Evolutionary conservation across 2,113 vertebrate genomes (phyloP).

Genomic region (Nyctereutes procyonoides): DNA sequence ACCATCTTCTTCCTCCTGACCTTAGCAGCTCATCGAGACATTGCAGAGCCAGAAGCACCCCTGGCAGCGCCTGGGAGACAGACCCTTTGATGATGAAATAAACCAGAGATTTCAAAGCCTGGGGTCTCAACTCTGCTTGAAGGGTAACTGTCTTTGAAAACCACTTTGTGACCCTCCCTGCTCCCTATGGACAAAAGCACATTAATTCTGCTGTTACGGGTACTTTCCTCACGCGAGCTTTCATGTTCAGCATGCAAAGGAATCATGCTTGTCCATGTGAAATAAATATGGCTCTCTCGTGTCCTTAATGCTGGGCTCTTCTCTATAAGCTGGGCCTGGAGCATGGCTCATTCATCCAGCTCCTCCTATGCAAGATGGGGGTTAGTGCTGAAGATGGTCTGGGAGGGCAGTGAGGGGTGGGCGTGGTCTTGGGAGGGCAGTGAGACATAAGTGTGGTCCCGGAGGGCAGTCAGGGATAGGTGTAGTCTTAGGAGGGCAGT

Average conservation of each 20-base stretch:
- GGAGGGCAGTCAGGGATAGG: neutral
- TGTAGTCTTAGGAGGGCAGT: neutral
- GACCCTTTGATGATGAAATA: neutral
- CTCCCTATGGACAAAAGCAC: constrained; percentile 89
- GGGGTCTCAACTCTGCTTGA: constrained; percentile 70
- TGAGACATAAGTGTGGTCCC: neutral
- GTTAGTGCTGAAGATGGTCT: rapidly evolving
- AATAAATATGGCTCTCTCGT: constrained; percentile 84
- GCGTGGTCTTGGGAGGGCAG: too few species aligned
- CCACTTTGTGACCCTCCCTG: constrained; percentile 73
- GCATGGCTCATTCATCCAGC: rapidly evolving
- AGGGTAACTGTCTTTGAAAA: constrained; percentile 68
- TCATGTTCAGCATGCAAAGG: constrained; percentile 82
- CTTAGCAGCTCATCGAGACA: neutral
- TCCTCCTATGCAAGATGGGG: neutral
- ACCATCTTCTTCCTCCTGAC: neutral
- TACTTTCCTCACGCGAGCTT: constrained; percentile 81
- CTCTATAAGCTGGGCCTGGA: neutral
- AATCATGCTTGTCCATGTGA: constrained; percentile 79
- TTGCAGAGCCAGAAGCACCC: neutral
- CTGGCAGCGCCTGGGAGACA: neutral
- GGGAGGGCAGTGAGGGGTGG: neutral
- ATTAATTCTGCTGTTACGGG: constrained; percentile 89
- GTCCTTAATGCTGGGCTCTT: constrained; percentile 71
- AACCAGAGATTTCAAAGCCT: constrained; percentile 54